Evolutionary conservation across 2,888 invertebrate species (phyloP).

Genomic region (Octonoba sinensis): DNA sequence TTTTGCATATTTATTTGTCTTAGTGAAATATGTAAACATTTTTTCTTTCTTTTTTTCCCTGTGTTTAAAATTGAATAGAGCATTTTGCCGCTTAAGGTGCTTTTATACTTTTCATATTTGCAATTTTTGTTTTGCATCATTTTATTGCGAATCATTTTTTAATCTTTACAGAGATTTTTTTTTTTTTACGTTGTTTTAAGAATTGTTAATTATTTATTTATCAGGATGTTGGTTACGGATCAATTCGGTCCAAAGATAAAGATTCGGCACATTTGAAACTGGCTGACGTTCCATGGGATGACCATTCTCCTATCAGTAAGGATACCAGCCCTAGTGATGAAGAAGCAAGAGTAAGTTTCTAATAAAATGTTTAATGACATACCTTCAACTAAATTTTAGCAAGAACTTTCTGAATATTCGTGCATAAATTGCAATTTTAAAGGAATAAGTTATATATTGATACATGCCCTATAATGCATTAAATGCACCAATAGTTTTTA

Average conservation of each 20-base stretch:
- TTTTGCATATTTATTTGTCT: too few species aligned
- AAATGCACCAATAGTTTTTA: neutral
- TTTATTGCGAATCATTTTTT: too few species aligned
- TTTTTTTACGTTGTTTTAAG: neutral
- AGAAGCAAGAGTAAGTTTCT: constrained; percentile 27
- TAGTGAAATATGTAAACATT: too few species aligned
- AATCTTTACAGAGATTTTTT: neutral
- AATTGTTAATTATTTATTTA: neutral
- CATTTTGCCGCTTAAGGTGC: too few species aligned
- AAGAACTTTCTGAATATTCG: neutral
- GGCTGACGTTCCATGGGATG: constrained; percentile 80
- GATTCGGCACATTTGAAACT: constrained; percentile 69
- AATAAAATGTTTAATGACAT: neutral
- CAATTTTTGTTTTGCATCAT: too few species aligned
- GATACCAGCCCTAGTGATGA: constrained; percentile 62
- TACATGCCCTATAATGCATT: neutral
- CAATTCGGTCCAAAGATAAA: constrained; percentile 78
- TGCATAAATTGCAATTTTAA: neutral
- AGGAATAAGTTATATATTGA: neutral
- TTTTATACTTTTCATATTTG: too few species aligned
- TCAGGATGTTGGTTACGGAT: constrained; percentile 83
- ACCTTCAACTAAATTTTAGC: too few species aligned
- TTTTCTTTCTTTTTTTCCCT: too few species aligned
- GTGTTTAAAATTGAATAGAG: too few species aligned
- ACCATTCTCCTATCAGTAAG: constrained; percentile 66